Evolutionary conservation across 2,888 invertebrate genomes (phyloP).

Genomic region (Tachina lurida): DNA sequence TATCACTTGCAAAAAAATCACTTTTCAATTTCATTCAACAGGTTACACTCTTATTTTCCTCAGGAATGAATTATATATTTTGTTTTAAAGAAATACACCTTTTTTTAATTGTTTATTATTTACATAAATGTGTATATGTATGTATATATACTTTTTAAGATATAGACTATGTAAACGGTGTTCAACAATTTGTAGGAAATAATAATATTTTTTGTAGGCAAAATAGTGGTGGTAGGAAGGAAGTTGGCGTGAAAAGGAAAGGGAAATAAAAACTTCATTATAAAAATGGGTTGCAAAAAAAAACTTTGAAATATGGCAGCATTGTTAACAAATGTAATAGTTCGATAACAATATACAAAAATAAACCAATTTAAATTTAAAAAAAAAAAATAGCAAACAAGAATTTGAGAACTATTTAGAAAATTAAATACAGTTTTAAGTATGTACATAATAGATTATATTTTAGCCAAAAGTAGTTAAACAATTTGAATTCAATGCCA

Average conservation of each 20-base stretch:
- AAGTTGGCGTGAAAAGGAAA: background rate
- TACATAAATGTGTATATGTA: slow-evolving; percentile 52
- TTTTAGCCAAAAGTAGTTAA: too few species aligned
- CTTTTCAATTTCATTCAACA: slow-evolving; percentile 71
- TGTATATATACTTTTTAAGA: slow-evolving; percentile 16
- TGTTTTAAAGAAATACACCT: slow-evolving; percentile 45
- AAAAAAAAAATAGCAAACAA: background rate
- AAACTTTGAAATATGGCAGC: slow-evolving; percentile 2
- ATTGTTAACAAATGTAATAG: background rate
- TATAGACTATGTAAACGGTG: slow-evolving; percentile 61
- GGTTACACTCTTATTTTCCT: slow-evolving; percentile 50
- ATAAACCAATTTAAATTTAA: background rate
- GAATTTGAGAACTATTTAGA: background rate
- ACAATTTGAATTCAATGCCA: background rate
- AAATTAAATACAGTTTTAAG: background rate
- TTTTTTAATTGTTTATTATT: slow-evolving; percentile 38
- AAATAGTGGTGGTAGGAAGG: background rate
- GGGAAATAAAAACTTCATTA: background rate
- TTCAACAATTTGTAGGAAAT: slow-evolving; percentile 61
- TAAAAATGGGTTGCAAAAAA: slow-evolving; percentile 12
- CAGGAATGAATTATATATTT: slow-evolving; percentile 47
- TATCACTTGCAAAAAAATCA: slow-evolving; percentile 68
- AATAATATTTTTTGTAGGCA: slow-evolving; percentile 21
- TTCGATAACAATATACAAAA: background rate
- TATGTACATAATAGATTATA: background rate